A percentile compares a stretch with the other conserved stretches of the same genome.
phyloP scores from a whole-genome alignment of 2,113 vertebrate genomes.

The Tamias sibiricus region DNA sequence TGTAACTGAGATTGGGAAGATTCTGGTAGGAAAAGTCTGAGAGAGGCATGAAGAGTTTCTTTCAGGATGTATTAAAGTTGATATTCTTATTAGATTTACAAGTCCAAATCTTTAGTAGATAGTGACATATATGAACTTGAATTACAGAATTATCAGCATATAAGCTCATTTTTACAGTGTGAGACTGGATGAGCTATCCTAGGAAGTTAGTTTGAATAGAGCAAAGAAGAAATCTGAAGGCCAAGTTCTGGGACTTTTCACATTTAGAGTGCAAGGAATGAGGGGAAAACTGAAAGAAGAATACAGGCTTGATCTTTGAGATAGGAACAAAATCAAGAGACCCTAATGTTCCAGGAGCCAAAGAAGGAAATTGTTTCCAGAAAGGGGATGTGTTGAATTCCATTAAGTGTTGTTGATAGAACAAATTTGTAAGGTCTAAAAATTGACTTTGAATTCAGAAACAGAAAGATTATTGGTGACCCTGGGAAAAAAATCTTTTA shows the following conservation, averaged over 20 bases:
- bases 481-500: background rate
- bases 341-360: background rate
- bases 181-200: background rate
- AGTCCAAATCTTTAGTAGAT: background rate
- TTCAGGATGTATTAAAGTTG: background rate
- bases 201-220: background rate
- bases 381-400: background rate
- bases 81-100: background rate
- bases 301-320: background rate
- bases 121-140: background rate
- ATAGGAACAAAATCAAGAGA: background rate
- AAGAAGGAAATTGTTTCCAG: background rate
- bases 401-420: background rate
- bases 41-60: background rate
- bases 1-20: background rate
- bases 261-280: background rate
- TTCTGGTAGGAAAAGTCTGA: background rate
- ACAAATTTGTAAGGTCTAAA: background rate
- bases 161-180: background rate
- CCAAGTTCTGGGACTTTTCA: background rate
- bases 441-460: constrained; percentile 19
- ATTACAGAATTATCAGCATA: background rate
- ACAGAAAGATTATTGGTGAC: constrained; percentile 15
- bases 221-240: background rate
- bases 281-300: background rate